Base-by-base conservation (phyloP, 2,797 vertebrate species). In the Alfaro cultratus region DNA sequence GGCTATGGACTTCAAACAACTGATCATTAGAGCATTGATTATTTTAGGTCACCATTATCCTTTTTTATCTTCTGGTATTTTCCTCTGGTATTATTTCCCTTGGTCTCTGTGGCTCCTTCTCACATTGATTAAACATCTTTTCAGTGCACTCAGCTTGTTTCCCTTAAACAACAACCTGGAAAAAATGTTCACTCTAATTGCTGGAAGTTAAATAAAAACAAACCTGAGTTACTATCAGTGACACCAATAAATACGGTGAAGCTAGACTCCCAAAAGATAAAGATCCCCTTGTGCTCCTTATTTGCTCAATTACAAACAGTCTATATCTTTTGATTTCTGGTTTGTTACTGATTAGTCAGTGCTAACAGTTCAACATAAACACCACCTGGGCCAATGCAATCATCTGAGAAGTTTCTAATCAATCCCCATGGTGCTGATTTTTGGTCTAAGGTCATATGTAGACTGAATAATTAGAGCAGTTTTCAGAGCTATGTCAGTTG, bases 401-500 rank as follows among this genome's bases (percentile, higher is more conserved):
- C 86, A 81, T 91, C 88, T 94, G 88, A 89, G 77, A 87, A 84
- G 77, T 53, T 87, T 75, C 89, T 88, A 87, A 94, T 94, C 88
- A 92, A 89, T 91, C 77, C 91, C 87, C 85, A 31, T 60, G 80
- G 76, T 86, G 91, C 80, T 90, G 91, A 89, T 93, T 89, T 94
- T 86, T 88, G 89, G 87, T 89, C 81, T 78, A 79, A 83, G 89
- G 89, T 89, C 86, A 92, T 91, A 93, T 71, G 78, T 81, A 91
- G 83, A 77, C 86, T 67, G 60, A 89, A 90, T 91, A 91, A 94
- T 94, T 92, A 82, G 83, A 85, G 62, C 67, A 6, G 75, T 83
- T 90, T 90, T 77, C 77, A 77, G 76, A 49, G 74, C 18, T 2
- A 70, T 77, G 86, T 91, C 89, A 82, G 73, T 26, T 34, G 74